These are phyloP conservation scores for Hermodice carunculata DNA, from an alignment of 2,888 invertebrate genomes.

Conservation along the genomic window DNA sequence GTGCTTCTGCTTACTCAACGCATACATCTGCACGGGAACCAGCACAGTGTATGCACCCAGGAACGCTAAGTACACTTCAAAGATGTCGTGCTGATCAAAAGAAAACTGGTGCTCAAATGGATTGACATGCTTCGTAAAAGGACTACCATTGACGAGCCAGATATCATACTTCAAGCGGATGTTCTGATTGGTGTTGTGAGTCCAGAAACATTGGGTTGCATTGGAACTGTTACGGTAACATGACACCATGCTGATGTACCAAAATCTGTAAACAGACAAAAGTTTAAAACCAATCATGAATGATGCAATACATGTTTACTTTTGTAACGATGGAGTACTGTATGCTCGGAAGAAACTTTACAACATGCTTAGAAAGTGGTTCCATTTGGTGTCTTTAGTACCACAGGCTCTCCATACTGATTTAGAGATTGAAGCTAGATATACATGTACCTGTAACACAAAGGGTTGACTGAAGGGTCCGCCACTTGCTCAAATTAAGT, in stretches of 20 bases:
- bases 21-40: slow-evolving; percentile 91
- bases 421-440: too few species aligned
- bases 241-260: slow-evolving; percentile 95
- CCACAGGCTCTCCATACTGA: too few species aligned
- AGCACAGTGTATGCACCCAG: slow-evolving; percentile 87
- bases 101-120: slow-evolving; percentile 95
- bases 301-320: too few species aligned
- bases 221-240: slow-evolving; percentile 80
- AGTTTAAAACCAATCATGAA: slow-evolving; percentile 8
- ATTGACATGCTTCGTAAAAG: slow-evolving; percentile 82
- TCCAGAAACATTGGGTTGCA: slow-evolving; percentile 53
- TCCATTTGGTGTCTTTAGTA: too few species aligned
- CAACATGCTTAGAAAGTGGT: too few species aligned
- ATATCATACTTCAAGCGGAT: slow-evolving; percentile 84
- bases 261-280: slow-evolving; percentile 78
- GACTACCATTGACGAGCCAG: slow-evolving; percentile 97
- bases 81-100: slow-evolving; percentile 88
- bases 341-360: not conserved
- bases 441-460: too few species aligned
- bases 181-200: slow-evolving; percentile 34
- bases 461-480: too few species aligned
- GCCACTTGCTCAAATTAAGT: too few species aligned
- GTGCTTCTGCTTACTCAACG: slow-evolving; percentile 87
- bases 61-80: slow-evolving; percentile 90
- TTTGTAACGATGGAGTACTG: too few species aligned